Conservation (phyloP, 2,797 vertebrate genomes). For the Selene dorsalis region DNA sequence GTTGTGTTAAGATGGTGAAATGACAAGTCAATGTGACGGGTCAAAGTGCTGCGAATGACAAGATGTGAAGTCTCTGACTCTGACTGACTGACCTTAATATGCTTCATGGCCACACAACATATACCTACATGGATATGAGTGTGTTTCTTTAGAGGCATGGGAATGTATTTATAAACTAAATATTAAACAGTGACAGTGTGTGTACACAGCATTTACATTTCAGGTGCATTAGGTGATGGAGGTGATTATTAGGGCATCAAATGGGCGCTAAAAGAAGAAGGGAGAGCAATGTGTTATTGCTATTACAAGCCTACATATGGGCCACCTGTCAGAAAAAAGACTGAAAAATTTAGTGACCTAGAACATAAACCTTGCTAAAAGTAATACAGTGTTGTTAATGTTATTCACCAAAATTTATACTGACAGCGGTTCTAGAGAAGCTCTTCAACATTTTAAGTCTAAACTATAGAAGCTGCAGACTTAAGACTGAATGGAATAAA, state of each 20-base stretch:
- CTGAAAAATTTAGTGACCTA: background rate
- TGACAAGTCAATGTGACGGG: slow-evolving; percentile 32
- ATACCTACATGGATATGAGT: background rate
- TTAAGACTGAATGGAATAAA: slow-evolving; percentile 3
- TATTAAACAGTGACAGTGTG: background rate
- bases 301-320: background rate
- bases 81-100: slow-evolving; percentile 24
- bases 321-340: background rate
- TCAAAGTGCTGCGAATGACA: slow-evolving; percentile 23
- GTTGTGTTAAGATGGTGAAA: slow-evolving; percentile 9
- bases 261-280: background rate
- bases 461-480: background rate
- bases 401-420: slow-evolving; percentile 4
- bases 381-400: slow-evolving; percentile 3
- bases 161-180: background rate
- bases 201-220: background rate
- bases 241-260: background rate
- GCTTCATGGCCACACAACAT: background rate
- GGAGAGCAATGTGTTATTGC: background rate
- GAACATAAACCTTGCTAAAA: background rate
- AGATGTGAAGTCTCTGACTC: slow-evolving; percentile 21
- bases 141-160: background rate
- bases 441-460: background rate
- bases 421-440: background rate
- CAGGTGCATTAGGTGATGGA: background rate